These are phyloP conservation scores for Sylvicola fuscatus DNA, from an alignment of 2,888 invertebrate genomes.

Conservation along the genomic window DNA sequence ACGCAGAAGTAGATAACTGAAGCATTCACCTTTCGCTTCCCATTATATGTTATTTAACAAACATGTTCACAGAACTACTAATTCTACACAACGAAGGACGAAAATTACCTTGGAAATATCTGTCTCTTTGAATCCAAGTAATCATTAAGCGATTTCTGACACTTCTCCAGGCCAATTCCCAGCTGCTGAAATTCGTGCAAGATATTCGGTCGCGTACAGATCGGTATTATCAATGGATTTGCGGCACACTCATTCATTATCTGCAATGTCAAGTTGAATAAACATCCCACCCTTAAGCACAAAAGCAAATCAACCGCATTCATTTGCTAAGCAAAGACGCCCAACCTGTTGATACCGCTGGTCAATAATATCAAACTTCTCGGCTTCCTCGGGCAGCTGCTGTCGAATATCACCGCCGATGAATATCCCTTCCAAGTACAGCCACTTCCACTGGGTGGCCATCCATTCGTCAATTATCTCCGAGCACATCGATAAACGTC, in stretches of 20 bases:
- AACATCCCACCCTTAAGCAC: too few relatives aligned
- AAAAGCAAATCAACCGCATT: too few relatives aligned
- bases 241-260: constrained; percentile 73
- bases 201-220: constrained; percentile 54
- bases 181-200: constrained; percentile 54
- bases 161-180: constrained; percentile 57
- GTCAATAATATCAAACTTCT: constrained; percentile 79
- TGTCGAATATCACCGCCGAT: constrained; percentile 71
- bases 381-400: constrained; percentile 76
- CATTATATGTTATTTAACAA: too few relatives aligned
- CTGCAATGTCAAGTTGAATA: constrained; percentile 24
- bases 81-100: too few relatives aligned
- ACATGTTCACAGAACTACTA: background rate
- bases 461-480: constrained; percentile 82
- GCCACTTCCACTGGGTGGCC: constrained; percentile 72
- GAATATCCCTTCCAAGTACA: constrained; percentile 83
- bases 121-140: constrained; percentile 75
- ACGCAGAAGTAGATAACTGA: too few relatives aligned
- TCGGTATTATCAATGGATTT: constrained; percentile 55
- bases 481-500: constrained; percentile 51
- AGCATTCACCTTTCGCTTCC: too few relatives aligned
- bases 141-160: constrained; percentile 80
- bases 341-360: constrained; percentile 16
- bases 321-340: too few relatives aligned
- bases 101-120: constrained; percentile 51